Evolutionary conservation across 2,797 vertebrate genomes (phyloP).

Genomic region (Cichlasoma orientale): DNA sequence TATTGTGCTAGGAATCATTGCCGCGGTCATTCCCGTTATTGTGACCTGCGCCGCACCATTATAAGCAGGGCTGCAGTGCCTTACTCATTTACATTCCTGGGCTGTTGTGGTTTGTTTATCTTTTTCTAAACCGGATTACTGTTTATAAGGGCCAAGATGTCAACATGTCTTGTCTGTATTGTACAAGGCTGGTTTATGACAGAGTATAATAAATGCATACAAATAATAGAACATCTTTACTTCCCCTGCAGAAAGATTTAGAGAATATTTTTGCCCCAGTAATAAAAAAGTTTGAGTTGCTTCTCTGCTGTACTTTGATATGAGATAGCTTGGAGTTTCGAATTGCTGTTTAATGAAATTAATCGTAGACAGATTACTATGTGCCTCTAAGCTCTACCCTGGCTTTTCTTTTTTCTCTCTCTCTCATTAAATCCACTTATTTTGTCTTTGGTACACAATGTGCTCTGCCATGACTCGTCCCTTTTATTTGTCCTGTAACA

Average conservation of each 20-base stretch:
- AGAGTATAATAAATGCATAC: constrained; percentile 1
- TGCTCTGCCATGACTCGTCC: constrained; percentile 33
- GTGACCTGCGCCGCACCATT: constrained; percentile 33
- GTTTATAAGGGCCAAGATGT: constrained; percentile 34
- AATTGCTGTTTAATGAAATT: constrained; percentile 47
- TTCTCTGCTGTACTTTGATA: constrained; percentile 37
- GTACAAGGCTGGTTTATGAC: constrained; percentile 36
- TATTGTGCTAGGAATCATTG: constrained; percentile 53
- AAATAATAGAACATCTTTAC: background rate
- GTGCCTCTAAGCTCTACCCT: constrained; percentile 38
- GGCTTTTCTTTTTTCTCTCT: constrained; percentile 9
- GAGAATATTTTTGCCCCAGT: constrained; percentile 5
- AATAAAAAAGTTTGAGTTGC: constrained; percentile 24
- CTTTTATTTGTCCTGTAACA: constrained; percentile 43
- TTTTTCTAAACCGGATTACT: constrained; percentile 44
- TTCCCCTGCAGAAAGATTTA: background rate
- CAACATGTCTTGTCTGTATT: constrained; percentile 34
- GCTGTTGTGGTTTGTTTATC: constrained; percentile 45
- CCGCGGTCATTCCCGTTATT: constrained; percentile 67
- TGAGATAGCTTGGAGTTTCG: constrained; percentile 23
- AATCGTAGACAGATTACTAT: constrained; percentile 46
- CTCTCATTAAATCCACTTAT: constrained; percentile 35
- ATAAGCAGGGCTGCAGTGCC: constrained; percentile 45
- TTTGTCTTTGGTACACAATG: constrained; percentile 32
- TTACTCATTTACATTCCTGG: constrained; percentile 58